These are phyloP conservation scores for Gymnarchus niloticus DNA, from an alignment of 2,113 vertebrate species.

Conservation along the genomic window DNA sequence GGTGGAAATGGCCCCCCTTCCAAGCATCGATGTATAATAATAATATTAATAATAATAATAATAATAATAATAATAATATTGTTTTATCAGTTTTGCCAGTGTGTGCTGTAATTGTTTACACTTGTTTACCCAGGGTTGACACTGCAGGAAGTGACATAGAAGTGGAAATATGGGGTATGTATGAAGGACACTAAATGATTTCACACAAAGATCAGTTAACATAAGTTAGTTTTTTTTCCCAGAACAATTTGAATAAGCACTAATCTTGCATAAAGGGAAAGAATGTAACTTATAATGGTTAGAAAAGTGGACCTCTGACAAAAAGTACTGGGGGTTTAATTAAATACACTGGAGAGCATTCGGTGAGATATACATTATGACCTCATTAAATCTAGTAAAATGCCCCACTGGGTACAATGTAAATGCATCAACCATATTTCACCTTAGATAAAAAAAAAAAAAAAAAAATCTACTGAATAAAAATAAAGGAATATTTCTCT, in stretches of 20 bases:
- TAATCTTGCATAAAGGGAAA: too few species aligned
- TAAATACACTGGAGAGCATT: too few species aligned
- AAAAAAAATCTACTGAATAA: neutral
- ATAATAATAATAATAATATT: too few species aligned
- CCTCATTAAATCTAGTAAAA: neutral
- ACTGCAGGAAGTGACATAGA: neutral
- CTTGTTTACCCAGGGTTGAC: too few species aligned
- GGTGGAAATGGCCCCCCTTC: neutral
- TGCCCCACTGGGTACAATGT: neutral
- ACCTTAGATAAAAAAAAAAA: neutral
- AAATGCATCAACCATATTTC: neutral
- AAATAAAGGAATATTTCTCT: neutral
- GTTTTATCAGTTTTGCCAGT: neutral
- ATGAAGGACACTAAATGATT: constrained; percentile 2
- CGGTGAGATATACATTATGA: too few species aligned
- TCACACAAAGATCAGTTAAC: neutral
- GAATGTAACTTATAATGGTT: neutral
- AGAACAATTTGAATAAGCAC: neutral
- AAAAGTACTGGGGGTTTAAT: neutral
- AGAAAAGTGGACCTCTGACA: neutral
- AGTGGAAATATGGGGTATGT: neutral
- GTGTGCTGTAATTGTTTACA: neutral
- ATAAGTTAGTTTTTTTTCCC: neutral
- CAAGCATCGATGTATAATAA: neutral
- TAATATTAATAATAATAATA: too few species aligned